These are phyloP conservation scores for Zaprionus gabonicus DNA, from an alignment of 1,140 invertebrate species.

Conservation along the genomic window DNA sequence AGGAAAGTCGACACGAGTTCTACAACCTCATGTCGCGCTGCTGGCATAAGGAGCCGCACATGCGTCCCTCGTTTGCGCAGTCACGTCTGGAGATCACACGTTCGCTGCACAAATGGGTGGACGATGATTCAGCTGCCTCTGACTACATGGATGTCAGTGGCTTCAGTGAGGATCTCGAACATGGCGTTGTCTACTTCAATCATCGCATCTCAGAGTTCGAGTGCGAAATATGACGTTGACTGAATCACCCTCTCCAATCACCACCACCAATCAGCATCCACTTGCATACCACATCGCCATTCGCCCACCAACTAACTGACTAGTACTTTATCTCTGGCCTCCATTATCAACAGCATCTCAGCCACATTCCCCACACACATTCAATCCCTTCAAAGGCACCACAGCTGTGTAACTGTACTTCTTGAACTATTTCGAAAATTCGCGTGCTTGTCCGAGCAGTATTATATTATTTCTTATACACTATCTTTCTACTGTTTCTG, in stretches of 20 bases:
- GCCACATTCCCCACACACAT: neutral
- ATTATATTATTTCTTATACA: slow-evolving; percentile 65
- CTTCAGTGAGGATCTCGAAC: slow-evolving; percentile 88
- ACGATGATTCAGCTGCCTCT: slow-evolving; percentile 89
- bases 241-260: slow-evolving; percentile 51
- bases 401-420: slow-evolving; percentile 11
- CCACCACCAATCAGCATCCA: slow-evolving; percentile 27
- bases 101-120: slow-evolving; percentile 84
- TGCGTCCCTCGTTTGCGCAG: slow-evolving; percentile 89
- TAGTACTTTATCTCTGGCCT: slow-evolving; percentile 23
- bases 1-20: slow-evolving; percentile 90
- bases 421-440: slow-evolving; percentile 36
- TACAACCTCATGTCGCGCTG: slow-evolving; percentile 91
- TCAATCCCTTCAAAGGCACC: neutral
- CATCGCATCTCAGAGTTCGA: slow-evolving; percentile 87
- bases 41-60: slow-evolving; percentile 90
- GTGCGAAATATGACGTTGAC: slow-evolving; percentile 86
- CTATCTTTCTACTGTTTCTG: slow-evolving; percentile 33
- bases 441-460: slow-evolving; percentile 76
- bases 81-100: slow-evolving; percentile 88
- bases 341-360: slow-evolving; percentile 19
- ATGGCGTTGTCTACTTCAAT: slow-evolving; percentile 84
- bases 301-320: slow-evolving; percentile 48
- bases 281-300: slow-evolving; percentile 55
- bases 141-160: slow-evolving; percentile 92